phyloP scores from a whole-genome alignment of 2,113 vertebrate species.

The Speoplatyrhinus poulsoni region DNA sequence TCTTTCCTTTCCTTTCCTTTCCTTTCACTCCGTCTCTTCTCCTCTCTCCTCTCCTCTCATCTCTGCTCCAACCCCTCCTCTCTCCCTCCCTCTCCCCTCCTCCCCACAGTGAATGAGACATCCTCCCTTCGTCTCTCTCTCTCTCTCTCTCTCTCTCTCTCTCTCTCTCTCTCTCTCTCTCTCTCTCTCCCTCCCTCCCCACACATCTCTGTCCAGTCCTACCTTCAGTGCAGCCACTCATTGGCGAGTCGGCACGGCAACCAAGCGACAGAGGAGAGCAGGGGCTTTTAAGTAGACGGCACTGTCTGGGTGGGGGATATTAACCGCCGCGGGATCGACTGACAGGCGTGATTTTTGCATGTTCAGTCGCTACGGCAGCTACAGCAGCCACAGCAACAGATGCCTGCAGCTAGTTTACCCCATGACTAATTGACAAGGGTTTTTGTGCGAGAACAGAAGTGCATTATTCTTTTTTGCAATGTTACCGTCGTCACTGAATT shows the following conservation, averaged over 20 bases:
- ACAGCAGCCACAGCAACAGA: constrained; percentile 60
- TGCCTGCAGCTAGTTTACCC: constrained; percentile 6
- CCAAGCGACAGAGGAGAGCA: constrained; percentile 21
- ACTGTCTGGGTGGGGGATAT: background rate
- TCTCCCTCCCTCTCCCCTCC: constrained; percentile 17
- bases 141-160: constrained; percentile 42
- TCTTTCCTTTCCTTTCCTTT: constrained; percentile 8
- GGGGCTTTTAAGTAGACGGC: background rate
- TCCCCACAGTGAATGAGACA: constrained; percentile 48
- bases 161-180: constrained; percentile 17
- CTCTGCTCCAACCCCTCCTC: constrained; percentile 2
- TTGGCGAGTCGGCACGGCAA: constrained; percentile 52
- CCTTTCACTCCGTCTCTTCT: constrained; percentile 6
- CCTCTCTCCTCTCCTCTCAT: constrained; percentile 21
- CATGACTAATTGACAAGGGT: too few species aligned
- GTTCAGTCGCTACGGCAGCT: background rate
- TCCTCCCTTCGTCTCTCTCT: constrained; percentile 36
- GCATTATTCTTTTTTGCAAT: too few species aligned
- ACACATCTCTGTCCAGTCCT: constrained; percentile 21
- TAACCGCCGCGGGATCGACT: too few species aligned
- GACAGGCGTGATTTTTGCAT: background rate
- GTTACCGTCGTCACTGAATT: too few species aligned
- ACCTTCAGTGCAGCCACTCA: constrained; percentile 61
- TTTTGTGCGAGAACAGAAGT: too few species aligned
- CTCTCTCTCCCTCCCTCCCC: constrained; percentile 17